Evolutionary conservation across 2,797 vertebrate species (phyloP), one percentile per base, ranked within the genome.

Genomic region (Protonibea diacanthus): DNA sequence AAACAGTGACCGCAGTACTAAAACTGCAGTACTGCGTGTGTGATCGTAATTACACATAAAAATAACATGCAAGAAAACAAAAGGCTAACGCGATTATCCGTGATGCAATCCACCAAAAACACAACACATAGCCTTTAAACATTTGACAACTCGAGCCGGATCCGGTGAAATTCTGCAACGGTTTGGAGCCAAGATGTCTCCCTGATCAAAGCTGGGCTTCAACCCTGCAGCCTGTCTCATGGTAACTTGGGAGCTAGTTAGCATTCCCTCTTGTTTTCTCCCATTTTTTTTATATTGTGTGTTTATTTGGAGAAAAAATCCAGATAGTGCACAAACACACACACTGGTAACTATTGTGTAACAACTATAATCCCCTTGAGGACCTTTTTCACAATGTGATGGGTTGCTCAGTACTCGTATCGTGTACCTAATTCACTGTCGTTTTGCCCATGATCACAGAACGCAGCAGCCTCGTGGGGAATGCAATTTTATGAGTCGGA

Each of bases 161-260:
- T 18, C 12, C 53, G 23, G 33, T 62, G 9, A 18, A 66, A 68
- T 64, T 48, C 48, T 66, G 45, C 33, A 67, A 5, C 57, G 17
- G 42, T 27, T 61, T 62, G 17, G 44, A 42, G 13, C 59, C 29
- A 6, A 15, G n/a, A 60, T 1, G 15, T 38, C 51, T n/a, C 11
- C 14, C 55, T 61, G 61, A 79, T 76, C 67, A 80, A 68, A 81
- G 49, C 29, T n/a, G 3, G 56, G 27, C 33, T 67, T 66, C 61
- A 45, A 33, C 62, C 45, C 64, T 21, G 33, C 73, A 64, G 57
- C 38, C 13, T 56, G 58, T 69, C 51, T 81, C 6, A 20, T 15
- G 29, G 47, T 52, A 72, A 52, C 57, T 51, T 44, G 48, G 78
- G 65, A 57, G 60, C 55, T 55, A 42, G 65, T 71, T 74, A 74